Percentiles rank a stretch among this genome's conserved stretches.
These are phyloP conservation scores for Bradynema listronoti DNA, from an alignment of 1,140 invertebrate genomes.

Conservation along the genomic window DNA sequence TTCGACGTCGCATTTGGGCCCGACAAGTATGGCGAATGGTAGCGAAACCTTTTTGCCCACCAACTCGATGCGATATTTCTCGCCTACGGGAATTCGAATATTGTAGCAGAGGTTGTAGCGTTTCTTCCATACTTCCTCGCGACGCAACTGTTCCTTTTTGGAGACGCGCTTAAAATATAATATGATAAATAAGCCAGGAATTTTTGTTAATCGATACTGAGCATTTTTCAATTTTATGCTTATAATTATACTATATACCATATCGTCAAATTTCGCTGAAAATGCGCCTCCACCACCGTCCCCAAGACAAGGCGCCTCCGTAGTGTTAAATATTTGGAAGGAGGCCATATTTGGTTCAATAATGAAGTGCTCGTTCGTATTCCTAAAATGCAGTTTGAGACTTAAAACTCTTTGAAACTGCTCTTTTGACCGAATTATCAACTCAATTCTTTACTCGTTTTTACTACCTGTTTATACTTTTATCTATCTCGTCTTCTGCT, in stretches of 20 bases:
- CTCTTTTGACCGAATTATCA: no score
- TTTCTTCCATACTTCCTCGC: slow-evolving; percentile 53
- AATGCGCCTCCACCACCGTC: slow-evolving; percentile 6
- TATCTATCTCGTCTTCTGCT: no score
- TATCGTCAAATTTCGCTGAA: slow-evolving; percentile 56
- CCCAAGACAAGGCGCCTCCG: neutral
- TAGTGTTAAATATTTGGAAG: slow-evolving; percentile 35
- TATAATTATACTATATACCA: slow-evolving; percentile 28
- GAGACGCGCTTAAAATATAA: slow-evolving; percentile 50
- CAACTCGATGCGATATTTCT: slow-evolving; percentile 53
- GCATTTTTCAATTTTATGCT: neutral
- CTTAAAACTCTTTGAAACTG: no score
- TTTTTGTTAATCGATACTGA: neutral
- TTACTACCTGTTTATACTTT: no score
- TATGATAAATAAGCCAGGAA: neutral
- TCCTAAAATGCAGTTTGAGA: no score
- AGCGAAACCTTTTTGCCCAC: slow-evolving; percentile 56
- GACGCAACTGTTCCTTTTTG: slow-evolving; percentile 50
- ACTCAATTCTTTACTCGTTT: neutral
- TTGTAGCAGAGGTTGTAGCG: slow-evolving; percentile 55
- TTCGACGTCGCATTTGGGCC: slow-evolving; percentile 56
- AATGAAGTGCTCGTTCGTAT: slow-evolving; percentile 53
- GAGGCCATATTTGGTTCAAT: slow-evolving; percentile 45
- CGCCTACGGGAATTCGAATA: slow-evolving; percentile 28
- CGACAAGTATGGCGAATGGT: slow-evolving; percentile 55